Percentiles rank a stretch among this genome's conserved stretches.
These are phyloP conservation scores for Falco berigora DNA, from an alignment of 2,797 vertebrate species.

Conservation along the genomic window DNA sequence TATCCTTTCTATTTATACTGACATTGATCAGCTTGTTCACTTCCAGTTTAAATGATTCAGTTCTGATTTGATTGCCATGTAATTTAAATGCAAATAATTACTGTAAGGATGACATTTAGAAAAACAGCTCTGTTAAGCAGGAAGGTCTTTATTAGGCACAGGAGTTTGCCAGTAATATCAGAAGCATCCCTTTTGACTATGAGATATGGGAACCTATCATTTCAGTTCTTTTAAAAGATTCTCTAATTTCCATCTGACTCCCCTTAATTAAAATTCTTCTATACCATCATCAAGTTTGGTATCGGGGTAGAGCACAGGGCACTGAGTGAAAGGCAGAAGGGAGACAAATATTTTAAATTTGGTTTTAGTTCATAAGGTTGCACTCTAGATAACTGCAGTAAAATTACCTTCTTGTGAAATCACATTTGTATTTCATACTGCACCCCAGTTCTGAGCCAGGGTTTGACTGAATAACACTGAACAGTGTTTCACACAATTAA, in stretches of 20 bases:
- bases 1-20: constrained; percentile 74
- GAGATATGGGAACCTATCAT: not conserved
- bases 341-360: not conserved
- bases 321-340: not conserved
- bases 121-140: constrained; percentile 65
- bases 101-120: constrained; percentile 76
- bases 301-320: not conserved
- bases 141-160: constrained; percentile 58
- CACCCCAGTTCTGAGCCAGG: not conserved
- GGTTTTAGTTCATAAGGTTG: not conserved
- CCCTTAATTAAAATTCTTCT: not conserved
- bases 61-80: constrained; percentile 81
- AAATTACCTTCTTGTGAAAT: not conserved
- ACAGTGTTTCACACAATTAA: not conserved
- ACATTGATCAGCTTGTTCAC: constrained; percentile 78
- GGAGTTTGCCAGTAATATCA: constrained; percentile 16
- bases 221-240: not conserved
- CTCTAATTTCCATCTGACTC: not conserved
- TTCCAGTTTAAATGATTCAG: constrained; percentile 80
- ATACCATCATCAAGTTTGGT: not conserved
- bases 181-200: constrained; percentile 4
- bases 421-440: not conserved
- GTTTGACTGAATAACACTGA: not conserved
- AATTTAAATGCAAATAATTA: constrained; percentile 83
- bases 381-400: not conserved